phyloP scores from a whole-genome alignment of 2,888 invertebrate genomes.

The Notocelia uddmanniana region DNA sequence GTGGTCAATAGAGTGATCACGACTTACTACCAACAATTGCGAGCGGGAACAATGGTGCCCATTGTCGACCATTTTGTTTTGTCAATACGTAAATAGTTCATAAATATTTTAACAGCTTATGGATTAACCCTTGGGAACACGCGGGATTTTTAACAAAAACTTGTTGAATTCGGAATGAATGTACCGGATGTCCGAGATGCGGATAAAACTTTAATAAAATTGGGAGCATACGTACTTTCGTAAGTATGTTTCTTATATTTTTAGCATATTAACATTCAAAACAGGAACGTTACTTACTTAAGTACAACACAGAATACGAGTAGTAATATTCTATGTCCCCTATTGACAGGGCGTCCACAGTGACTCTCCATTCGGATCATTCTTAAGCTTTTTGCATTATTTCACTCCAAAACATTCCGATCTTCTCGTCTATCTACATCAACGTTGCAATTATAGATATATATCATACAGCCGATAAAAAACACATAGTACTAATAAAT shows the following conservation, averaged over 20 bases:
- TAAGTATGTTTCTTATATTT: background rate
- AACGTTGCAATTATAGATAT: no score
- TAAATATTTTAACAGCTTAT: conserved; percentile 81
- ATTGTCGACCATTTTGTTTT: conserved; percentile 78
- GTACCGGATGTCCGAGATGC: conserved; percentile 45
- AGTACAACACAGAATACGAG: no score
- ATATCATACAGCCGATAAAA: no score
- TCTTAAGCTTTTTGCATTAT: no score
- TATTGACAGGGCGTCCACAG: no score
- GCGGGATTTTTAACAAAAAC: conserved; percentile 45
- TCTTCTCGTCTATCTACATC: no score
- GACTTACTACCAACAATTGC: conserved; percentile 55
- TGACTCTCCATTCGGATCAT: no score
- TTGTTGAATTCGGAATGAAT: conserved; percentile 24
- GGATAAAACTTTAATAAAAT: background rate
- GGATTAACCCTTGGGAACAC: conserved; percentile 64
- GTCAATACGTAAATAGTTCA: conserved; percentile 79
- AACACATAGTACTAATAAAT: no score
- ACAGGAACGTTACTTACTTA: no score
- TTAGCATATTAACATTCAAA: background rate
- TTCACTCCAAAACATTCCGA: no score
- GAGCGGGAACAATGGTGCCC: conserved; percentile 62
- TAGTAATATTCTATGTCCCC: no score
- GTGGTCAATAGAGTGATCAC: conserved; percentile 71
- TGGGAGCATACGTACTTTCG: background rate